Percentiles rank a stretch among this genome's conserved stretches.
phyloP scores from a whole-genome alignment of 2,888 invertebrate genomes.

The Papilio protenor region DNA sequence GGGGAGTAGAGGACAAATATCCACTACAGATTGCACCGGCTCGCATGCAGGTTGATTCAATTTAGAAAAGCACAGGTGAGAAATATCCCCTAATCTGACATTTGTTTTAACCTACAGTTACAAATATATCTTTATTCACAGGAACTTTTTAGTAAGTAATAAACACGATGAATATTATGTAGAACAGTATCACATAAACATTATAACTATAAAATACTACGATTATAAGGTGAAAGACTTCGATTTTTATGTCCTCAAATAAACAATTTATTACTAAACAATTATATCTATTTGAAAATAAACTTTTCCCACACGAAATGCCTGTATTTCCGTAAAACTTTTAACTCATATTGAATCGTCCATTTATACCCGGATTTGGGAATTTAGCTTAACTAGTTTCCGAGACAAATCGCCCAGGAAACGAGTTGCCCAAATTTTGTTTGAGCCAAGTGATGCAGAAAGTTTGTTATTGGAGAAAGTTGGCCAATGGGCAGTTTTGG shows the following conservation, averaged over 20 bases:
- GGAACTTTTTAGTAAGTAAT: too few relatives aligned
- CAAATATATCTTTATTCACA: neutral
- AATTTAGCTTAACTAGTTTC: constrained; percentile 55
- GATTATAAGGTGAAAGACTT: neutral
- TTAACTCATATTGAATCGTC: constrained; percentile 53
- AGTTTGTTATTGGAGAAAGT: constrained; percentile 61
- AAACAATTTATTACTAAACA: constrained; percentile 5
- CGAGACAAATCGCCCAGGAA: constrained; percentile 55
- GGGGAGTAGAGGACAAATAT: constrained; percentile 26
- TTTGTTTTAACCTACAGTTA: neutral
- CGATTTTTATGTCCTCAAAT: neutral
- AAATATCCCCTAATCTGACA: neutral
- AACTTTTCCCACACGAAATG: constrained; percentile 15
- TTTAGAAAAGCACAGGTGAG: constrained; percentile 16
- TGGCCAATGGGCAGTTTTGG: constrained; percentile 39
- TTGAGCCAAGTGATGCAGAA: constrained; percentile 43
- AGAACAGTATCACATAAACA: neutral
- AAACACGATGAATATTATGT: too few relatives aligned
- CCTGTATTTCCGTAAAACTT: constrained; percentile 52
- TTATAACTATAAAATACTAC: neutral
- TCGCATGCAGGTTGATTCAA: constrained; percentile 21
- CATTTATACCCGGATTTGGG: constrained; percentile 54
- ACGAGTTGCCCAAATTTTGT: constrained; percentile 46
- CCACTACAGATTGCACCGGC: constrained; percentile 40
- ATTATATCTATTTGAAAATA: constrained; percentile 13